These are phyloP conservation scores for Catocala nupta DNA, from an alignment of 2,888 invertebrate species.

Conservation along the genomic window DNA sequence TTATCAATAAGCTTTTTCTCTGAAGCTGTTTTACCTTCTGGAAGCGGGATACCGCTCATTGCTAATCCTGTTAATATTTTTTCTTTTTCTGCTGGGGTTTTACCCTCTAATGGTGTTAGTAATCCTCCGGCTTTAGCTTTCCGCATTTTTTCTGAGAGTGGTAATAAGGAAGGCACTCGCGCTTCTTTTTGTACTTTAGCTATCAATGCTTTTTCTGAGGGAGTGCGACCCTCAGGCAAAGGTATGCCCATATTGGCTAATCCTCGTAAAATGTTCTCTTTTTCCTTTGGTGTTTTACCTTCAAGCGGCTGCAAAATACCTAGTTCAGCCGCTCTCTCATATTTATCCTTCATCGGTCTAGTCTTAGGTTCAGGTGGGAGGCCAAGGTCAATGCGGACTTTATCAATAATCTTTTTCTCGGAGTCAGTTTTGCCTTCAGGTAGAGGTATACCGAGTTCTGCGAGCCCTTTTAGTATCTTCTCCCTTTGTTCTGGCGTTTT, in stretches of 20 bases:
- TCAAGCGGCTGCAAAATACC: slow-evolving; percentile 58
- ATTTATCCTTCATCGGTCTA: slow-evolving; percentile 48
- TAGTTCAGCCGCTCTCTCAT: slow-evolving; percentile 52
- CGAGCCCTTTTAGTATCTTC: slow-evolving; percentile 48
- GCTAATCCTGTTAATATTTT: slow-evolving; percentile 30
- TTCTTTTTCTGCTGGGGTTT: neutral
- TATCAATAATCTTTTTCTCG: slow-evolving; percentile 21
- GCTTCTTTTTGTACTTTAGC: too few relatives aligned
- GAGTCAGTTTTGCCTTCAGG: slow-evolving; percentile 40
- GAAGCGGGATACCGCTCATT: neutral
- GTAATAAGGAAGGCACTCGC: too few relatives aligned
- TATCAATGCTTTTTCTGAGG: too few relatives aligned
- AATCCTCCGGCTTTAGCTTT: too few relatives aligned
- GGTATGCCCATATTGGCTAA: slow-evolving; percentile 18
- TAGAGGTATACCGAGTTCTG: slow-evolving; percentile 46
- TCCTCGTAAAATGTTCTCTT: slow-evolving; percentile 27
- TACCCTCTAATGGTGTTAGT: too few relatives aligned
- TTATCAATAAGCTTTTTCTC: too few relatives aligned
- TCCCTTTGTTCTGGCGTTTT: slow-evolving; percentile 46
- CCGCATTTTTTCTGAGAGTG: too few relatives aligned
- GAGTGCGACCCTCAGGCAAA: slow-evolving; percentile 29
- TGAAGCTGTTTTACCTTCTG: slow-evolving; percentile 21
- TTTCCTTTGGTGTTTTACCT: slow-evolving; percentile 50
- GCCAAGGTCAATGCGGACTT: slow-evolving; percentile 24
- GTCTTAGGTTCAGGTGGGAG: slow-evolving; percentile 48